Evolutionary conservation across 2,797 vertebrate species (phyloP).

Genomic region (Kryptopterus vitreolus): DNA sequence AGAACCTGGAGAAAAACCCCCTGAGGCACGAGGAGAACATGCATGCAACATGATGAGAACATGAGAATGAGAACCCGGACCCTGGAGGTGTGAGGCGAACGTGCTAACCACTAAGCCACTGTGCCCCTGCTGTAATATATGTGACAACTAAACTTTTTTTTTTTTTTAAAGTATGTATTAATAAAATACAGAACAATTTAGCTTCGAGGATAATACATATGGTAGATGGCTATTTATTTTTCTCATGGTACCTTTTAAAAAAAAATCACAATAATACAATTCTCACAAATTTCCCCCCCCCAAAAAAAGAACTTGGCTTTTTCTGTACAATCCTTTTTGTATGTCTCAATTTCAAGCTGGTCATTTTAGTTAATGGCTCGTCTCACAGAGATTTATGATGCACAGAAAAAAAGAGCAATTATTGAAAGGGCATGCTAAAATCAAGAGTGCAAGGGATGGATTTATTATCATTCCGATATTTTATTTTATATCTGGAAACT

Average conservation of each 20-base stretch:
- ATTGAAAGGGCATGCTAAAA: constrained; percentile 69
- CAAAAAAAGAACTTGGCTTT: neutral
- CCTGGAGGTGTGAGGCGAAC: too few relatives aligned
- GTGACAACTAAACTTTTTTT: too few relatives aligned
- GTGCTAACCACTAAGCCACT: too few relatives aligned
- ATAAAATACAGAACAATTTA: neutral
- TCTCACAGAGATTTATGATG: constrained; percentile 69
- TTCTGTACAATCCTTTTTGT: constrained; percentile 5
- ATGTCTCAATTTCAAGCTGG: constrained; percentile 51
- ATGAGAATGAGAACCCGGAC: too few relatives aligned
- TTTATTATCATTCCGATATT: constrained; percentile 65
- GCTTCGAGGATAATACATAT: neutral
- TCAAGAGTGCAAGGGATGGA: constrained; percentile 59
- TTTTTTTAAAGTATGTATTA: neutral
- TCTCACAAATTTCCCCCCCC: neutral
- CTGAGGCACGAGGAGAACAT: too few relatives aligned
- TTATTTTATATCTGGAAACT: constrained; percentile 71
- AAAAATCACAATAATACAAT: too few relatives aligned
- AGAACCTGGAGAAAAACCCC: too few relatives aligned
- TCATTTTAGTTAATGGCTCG: constrained; percentile 69
- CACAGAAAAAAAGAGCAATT: constrained; percentile 71
- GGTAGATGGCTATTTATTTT: neutral
- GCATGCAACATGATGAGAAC: too few relatives aligned
- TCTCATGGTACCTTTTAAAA: too few relatives aligned
- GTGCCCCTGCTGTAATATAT: too few relatives aligned